Percentiles rank a stretch among this genome's conserved stretches.
Evolutionary conservation across 2,888 invertebrate species (phyloP).

Genomic region (Amorpha juglandis): DNA sequence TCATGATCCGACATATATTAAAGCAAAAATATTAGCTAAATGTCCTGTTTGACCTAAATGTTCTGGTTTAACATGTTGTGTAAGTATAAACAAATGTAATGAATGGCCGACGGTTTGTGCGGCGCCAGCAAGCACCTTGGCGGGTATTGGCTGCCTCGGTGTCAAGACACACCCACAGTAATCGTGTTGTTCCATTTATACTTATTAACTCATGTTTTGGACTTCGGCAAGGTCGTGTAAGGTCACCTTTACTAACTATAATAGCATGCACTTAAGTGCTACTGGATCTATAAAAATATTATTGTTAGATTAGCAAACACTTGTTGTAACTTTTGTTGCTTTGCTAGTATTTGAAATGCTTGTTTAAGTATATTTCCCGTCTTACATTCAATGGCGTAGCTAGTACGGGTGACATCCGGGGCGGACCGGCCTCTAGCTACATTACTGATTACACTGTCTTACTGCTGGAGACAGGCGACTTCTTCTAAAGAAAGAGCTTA

Average conservation of each 20-base stretch:
- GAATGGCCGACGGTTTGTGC: not conserved
- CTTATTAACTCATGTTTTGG: constrained; percentile 9
- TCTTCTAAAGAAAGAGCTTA: too few species aligned
- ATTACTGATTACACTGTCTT: too few species aligned
- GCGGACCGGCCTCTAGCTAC: too few species aligned
- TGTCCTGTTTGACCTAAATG: constrained; percentile 16
- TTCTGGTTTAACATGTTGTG: not conserved
- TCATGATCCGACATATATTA: not conserved
- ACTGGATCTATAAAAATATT: not conserved
- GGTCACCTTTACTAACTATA: constrained; percentile 15
- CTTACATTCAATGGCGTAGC: too few species aligned
- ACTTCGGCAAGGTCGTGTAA: not conserved
- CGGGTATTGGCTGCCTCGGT: not conserved
- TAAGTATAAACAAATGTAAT: constrained; percentile 14
- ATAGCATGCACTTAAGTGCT: not conserved
- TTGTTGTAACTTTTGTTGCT: too few species aligned
- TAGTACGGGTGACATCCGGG: too few species aligned
- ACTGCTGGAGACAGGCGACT: too few species aligned
- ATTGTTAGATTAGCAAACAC: not conserved
- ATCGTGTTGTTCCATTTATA: not conserved
- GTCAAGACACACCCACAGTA: constrained; percentile 15
- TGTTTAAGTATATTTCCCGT: too few species aligned
- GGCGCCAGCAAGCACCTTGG: not conserved
- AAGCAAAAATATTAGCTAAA: constrained; percentile 4
- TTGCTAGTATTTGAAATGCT: too few species aligned